These are phyloP conservation scores for Planococcus citri DNA, from an alignment of 1,140 invertebrate species.

Conservation along the genomic window DNA sequence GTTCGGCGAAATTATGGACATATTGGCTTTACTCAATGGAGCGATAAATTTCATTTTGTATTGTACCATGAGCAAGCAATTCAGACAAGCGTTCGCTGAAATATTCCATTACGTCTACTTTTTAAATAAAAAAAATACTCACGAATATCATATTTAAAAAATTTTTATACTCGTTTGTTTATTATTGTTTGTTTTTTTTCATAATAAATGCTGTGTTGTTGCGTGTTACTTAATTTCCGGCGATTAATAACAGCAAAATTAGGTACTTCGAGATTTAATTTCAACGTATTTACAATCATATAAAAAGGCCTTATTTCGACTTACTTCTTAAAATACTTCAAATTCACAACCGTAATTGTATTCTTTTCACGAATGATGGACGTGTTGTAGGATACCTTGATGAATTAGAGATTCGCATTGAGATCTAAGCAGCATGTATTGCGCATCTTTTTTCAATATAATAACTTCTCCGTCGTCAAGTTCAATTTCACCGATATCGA, in stretches of 20 bases:
- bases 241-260: too few relatives aligned
- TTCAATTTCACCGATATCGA: conserved; percentile 88
- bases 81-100: conserved; percentile 70
- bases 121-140: conserved; percentile 2
- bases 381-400: conserved; percentile 80
- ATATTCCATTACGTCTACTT: conserved; percentile 35
- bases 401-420: conserved; percentile 84
- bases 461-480: conserved; percentile 82
- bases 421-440: conserved; percentile 74
- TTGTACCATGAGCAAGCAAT: conserved; percentile 94
- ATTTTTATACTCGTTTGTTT: neutral
- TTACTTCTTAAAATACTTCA: too few relatives aligned
- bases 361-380: conserved; percentile 13
- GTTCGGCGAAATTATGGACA: conserved; percentile 71
- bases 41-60: conserved; percentile 97
- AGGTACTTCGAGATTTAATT: too few relatives aligned
- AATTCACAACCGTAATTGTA: too few relatives aligned
- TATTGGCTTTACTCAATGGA: conserved; percentile 87
- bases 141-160: conserved; percentile 9
- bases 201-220: too few relatives aligned
- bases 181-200: neutral
- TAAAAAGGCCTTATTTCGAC: too few relatives aligned
- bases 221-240: too few relatives aligned
- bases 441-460: conserved; percentile 79
- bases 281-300: too few relatives aligned